phyloP scores from a whole-genome alignment of 2,888 invertebrate genomes.

The Ptilodon capucinus region DNA sequence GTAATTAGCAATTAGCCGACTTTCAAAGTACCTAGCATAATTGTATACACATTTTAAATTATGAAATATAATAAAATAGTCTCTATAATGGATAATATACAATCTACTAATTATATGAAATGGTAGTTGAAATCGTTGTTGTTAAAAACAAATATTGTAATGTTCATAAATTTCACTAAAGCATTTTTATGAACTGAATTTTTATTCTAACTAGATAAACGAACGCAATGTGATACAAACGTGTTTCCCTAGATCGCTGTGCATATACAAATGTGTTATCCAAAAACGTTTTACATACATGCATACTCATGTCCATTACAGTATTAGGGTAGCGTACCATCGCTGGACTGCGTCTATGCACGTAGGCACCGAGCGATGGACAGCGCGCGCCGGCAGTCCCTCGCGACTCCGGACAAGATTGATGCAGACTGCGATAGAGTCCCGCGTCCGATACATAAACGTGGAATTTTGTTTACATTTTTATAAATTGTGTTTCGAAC shows the following conservation, averaged over 20 bases:
- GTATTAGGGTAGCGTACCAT: constrained; percentile 56
- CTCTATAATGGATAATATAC: too few species aligned
- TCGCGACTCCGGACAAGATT: constrained; percentile 69
- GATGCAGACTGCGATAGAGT: constrained; percentile 57
- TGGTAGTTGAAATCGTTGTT: too few species aligned
- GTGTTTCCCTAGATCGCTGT: not conserved
- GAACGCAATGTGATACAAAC: not conserved
- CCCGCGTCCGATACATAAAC: constrained; percentile 39
- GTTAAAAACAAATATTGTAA: too few species aligned
- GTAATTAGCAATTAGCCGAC: not conserved
- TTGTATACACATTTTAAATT: not conserved
- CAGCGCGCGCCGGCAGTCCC: constrained; percentile 44
- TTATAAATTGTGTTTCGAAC: not conserved
- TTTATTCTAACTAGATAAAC: not conserved
- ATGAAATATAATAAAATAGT: too few species aligned
- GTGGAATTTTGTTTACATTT: constrained; percentile 8
- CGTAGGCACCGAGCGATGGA: constrained; percentile 44
- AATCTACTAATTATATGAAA: too few species aligned
- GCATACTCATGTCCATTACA: constrained; percentile 38
- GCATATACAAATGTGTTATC: not conserved
- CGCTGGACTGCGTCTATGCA: constrained; percentile 44
- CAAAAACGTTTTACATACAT: not conserved
- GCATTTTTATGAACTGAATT: not conserved
- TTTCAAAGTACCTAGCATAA: not conserved
- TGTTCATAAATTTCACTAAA: too few species aligned